phyloP scores from a whole-genome alignment of 2,113 vertebrate species.

The Cinclus mexicanus region DNA sequence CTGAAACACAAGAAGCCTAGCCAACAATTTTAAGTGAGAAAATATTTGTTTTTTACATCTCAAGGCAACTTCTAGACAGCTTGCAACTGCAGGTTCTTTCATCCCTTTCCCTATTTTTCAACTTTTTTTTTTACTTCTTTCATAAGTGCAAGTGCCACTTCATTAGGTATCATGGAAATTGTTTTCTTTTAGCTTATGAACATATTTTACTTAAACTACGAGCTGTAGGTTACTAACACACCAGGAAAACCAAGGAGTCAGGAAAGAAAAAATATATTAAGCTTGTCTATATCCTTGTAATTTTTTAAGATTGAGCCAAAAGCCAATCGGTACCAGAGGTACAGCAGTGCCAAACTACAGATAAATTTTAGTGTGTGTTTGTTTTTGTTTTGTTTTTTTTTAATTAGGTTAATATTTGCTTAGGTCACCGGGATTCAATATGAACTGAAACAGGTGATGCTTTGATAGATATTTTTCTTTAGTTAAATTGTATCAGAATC shows the following conservation, averaged over 20 bases:
- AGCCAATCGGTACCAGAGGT: background rate
- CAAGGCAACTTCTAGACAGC: background rate
- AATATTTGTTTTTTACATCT: background rate
- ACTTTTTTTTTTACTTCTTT: background rate
- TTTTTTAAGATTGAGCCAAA: constrained; percentile 11
- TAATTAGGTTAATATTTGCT: background rate
- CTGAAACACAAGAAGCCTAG: background rate
- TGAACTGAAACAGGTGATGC: background rate
- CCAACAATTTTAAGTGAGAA: background rate
- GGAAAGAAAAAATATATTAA: background rate
- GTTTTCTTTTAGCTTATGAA: background rate
- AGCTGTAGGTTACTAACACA: background rate
- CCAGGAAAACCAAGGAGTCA: background rate
- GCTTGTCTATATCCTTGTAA: background rate
- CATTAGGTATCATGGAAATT: background rate
- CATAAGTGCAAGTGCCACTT: background rate
- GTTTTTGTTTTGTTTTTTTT: background rate
- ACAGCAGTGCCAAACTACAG: background rate
- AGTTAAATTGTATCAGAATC: background rate
- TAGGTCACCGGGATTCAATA: background rate
- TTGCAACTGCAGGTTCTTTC: background rate
- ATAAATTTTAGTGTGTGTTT: background rate
- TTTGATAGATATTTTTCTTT: background rate
- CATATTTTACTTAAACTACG: background rate
- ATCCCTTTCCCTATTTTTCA: background rate